Conservation (phyloP, 2,888 invertebrate species). For the Zelleria hepariella region DNA sequence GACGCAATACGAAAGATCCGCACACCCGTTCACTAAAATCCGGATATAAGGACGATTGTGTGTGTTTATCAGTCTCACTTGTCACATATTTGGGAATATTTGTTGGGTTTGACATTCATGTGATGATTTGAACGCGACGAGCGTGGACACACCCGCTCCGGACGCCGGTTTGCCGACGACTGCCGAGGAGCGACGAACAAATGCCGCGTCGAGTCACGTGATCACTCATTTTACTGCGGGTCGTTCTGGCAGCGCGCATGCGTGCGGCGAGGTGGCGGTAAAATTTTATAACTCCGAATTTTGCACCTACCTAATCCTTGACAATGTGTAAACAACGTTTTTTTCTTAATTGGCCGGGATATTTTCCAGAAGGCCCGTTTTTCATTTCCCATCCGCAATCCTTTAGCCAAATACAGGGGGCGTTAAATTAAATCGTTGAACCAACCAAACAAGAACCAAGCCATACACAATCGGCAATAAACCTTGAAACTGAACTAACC, state of each 20-base stretch:
- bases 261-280: conserved; percentile 31
- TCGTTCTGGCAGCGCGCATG: conserved; percentile 64
- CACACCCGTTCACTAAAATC: conserved; percentile 31
- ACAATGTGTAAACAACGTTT: background rate
- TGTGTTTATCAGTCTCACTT: conserved; percentile 45
- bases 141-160: conserved; percentile 36
- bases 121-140: conserved; percentile 32
- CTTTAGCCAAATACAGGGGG: background rate
- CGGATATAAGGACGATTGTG: conserved; percentile 30
- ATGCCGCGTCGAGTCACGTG: conserved; percentile 72
- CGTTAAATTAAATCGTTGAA: background rate
- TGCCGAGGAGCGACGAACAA: conserved; percentile 66
- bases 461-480: background rate
- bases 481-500: background rate
- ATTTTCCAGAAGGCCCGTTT: background rate
- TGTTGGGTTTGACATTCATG: conserved; percentile 60
- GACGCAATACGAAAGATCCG: conserved; percentile 22
- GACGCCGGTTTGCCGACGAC: conserved; percentile 52
- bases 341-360: background rate
- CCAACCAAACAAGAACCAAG: background rate
- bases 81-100: conserved; percentile 52
- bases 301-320: background rate
- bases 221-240: conserved; percentile 72
- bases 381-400: background rate
- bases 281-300: conserved; percentile 11